A percentile compares a stretch with the other conserved stretches of the same genome.
Conservation (phyloP, 2,113 vertebrate genomes). For the Micronycteris hirsuta region DNA sequence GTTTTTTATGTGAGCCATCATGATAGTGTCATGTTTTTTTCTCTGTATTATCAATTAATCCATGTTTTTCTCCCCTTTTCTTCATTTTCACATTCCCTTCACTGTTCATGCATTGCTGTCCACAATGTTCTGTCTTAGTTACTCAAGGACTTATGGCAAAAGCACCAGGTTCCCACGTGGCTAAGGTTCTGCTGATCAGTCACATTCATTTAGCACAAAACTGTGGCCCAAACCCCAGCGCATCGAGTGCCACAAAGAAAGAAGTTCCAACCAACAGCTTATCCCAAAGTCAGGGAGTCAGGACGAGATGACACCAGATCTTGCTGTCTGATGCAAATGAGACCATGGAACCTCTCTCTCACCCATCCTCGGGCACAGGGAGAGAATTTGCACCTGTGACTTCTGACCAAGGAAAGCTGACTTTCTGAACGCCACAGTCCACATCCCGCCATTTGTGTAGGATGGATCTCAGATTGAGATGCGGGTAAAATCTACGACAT, state of each 20-base stretch:
- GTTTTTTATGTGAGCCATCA: conserved; percentile 72
- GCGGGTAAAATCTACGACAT: conserved; percentile 63
- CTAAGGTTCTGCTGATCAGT: conserved; percentile 32
- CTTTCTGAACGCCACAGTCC: conserved; percentile 57
- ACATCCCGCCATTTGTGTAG: conserved; percentile 45
- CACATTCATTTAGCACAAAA: conserved; percentile 45
- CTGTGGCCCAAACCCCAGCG: conserved; percentile 51
- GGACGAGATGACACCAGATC: background rate
- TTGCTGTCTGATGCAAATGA: background rate
- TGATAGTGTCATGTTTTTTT: conserved; percentile 70
- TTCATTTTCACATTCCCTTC: conserved; percentile 62
- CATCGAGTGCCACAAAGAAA: conserved; percentile 39
- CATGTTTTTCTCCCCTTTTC: conserved; percentile 69
- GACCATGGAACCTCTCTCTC: background rate
- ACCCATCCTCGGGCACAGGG: background rate
- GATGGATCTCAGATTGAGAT: conserved; percentile 58
- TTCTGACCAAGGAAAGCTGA: conserved; percentile 47
- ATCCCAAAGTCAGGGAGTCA: background rate
- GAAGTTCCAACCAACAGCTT: background rate
- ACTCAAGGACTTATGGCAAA: conserved; percentile 47
- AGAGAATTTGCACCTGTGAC: conserved; percentile 9
- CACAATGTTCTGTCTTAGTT: conserved; percentile 64
- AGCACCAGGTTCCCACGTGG: background rate
- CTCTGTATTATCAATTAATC: conserved; percentile 74
- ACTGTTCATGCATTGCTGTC: conserved; percentile 66